phyloP scores from a whole-genome alignment of 2,888 invertebrate genomes.

The Germaria angustata region DNA sequence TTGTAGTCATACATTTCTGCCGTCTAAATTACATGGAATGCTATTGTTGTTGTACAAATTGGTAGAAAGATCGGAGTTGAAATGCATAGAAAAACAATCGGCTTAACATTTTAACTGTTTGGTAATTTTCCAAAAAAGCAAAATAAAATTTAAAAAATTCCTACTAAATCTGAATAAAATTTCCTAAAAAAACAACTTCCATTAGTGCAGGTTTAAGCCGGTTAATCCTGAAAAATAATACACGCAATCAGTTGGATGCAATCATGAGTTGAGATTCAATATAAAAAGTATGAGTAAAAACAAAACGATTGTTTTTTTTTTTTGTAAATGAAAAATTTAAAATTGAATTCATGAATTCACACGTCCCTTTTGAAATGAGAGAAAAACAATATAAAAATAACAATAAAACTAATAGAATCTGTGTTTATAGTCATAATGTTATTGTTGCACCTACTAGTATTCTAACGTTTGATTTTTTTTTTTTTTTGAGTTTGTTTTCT shows the following conservation, averaged over 20 bases:
- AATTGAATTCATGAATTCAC: slow-evolving; percentile 55
- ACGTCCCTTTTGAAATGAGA: slow-evolving; percentile 55
- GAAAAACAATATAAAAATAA: slow-evolving; percentile 32
- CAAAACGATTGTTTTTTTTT: slow-evolving; percentile 16
- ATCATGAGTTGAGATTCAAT: background rate
- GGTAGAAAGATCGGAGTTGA: background rate
- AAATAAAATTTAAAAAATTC: background rate
- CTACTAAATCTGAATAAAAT: slow-evolving; percentile 13
- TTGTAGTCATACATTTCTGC: background rate
- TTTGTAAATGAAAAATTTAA: slow-evolving; percentile 23
- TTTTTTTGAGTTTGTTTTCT: slow-evolving; percentile 6
- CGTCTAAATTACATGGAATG: background rate
- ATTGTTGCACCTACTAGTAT: slow-evolving; percentile 13
- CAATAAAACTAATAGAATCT: slow-evolving; percentile 14
- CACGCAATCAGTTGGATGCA: background rate
- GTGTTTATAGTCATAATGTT: slow-evolving; percentile 24
- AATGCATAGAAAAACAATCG: background rate
- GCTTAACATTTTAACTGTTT: background rate
- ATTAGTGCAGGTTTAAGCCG: background rate
- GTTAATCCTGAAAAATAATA: slow-evolving; percentile 14
- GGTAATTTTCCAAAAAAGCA: background rate
- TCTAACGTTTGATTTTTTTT: slow-evolving; percentile 33
- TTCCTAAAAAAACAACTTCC: slow-evolving; percentile 17
- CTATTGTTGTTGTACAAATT: no score
- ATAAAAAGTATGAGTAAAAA: background rate